These are phyloP conservation scores for Caenorhabditis elegans DNA, from an alignment of 1,140 invertebrate species.

Conservation along the genomic window DNA sequence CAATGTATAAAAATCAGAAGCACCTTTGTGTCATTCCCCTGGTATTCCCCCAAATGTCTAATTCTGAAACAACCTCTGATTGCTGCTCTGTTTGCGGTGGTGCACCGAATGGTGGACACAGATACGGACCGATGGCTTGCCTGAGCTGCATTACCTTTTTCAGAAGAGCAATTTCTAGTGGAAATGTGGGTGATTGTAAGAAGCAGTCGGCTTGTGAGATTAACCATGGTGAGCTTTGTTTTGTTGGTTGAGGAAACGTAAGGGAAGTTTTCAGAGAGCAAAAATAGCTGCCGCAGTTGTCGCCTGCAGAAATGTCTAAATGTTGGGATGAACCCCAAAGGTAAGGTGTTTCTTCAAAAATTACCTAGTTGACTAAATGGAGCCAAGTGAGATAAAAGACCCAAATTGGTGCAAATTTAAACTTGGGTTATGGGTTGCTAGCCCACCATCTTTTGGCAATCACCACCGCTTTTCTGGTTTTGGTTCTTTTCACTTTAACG, in stretches of 20 bases:
- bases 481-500: no score
- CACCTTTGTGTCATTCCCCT: no score
- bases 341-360: neutral
- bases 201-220: neutral
- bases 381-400: no score
- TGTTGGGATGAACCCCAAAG: constrained; percentile 37
- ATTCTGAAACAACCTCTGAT: no score
- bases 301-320: constrained; percentile 32
- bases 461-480: no score
- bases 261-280: neutral
- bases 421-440: no score
- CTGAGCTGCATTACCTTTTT: constrained; percentile 42
- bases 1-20: no score
- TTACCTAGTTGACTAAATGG: no score
- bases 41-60: no score
- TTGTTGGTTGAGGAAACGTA: neutral
- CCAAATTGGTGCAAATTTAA: no score
- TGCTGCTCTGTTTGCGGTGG: constrained; percentile 35
- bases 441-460: no score
- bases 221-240: neutral
- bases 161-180: constrained; percentile 7
- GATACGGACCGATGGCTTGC: constrained; percentile 37
- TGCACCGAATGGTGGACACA: neutral
- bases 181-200: neutral
- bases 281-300: constrained; percentile 34